These are phyloP conservation scores for Poecile atricapillus DNA, from an alignment of 2,113 vertebrate genomes.

Conservation along the genomic window DNA sequence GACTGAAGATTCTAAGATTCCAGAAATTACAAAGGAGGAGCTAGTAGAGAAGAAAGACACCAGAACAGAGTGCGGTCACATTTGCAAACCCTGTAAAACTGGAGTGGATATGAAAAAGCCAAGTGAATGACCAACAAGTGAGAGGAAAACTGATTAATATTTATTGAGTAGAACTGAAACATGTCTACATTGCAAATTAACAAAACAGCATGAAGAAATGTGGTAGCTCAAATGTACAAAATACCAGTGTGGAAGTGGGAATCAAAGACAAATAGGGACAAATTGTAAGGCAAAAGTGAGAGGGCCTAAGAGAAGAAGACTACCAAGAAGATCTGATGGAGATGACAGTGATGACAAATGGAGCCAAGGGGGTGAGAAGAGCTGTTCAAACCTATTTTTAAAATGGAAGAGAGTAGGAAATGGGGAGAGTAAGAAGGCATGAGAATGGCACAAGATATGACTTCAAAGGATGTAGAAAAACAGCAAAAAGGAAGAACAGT, in stretches of 20 bases:
- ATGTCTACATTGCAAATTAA: background rate
- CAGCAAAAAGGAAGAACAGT: background rate
- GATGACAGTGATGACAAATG: background rate
- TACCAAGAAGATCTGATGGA: background rate
- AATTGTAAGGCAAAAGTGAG: background rate
- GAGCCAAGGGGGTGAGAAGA: background rate
- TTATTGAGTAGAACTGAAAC: background rate
- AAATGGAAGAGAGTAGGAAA: background rate
- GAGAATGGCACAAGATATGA: background rate
- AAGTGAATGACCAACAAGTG: background rate
- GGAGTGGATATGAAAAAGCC: background rate
- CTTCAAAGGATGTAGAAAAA: background rate
- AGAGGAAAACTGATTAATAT: background rate
- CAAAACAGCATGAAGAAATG: background rate
- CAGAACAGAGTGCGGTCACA: background rate
- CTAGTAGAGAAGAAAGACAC: background rate
- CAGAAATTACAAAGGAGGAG: background rate
- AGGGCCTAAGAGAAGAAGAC: background rate
- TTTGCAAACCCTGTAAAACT: background rate
- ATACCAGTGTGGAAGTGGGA: background rate
- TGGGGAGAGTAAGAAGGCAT: background rate
- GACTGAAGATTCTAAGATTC: background rate
- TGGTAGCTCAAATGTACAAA: background rate
- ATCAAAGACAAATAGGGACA: background rate
- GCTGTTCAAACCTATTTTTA: background rate